phyloP scores from a whole-genome alignment of 2,113 vertebrate species.

The Rallus limicola region DNA sequence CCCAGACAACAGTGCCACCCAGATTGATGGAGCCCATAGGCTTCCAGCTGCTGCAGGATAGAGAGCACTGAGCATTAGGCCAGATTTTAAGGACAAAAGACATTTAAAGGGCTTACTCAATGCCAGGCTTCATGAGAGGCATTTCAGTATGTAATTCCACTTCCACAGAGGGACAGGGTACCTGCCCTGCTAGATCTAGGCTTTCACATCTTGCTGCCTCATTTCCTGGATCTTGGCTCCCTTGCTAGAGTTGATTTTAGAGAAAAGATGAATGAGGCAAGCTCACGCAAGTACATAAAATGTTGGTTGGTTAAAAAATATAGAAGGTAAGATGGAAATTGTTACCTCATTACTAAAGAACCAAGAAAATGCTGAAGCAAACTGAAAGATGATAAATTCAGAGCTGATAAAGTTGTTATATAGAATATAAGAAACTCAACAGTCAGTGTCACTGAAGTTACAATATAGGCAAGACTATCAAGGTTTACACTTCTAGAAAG shows the following conservation, averaged over 20 bases:
- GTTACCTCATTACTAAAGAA: not conserved
- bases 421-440: not conserved
- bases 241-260: not conserved
- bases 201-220: not conserved
- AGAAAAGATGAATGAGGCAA: not conserved
- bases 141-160: not conserved
- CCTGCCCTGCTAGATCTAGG: not conserved
- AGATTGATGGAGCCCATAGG: not conserved
- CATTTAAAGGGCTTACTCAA: not conserved
- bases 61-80: not conserved
- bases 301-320: not conserved
- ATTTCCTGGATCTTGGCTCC: not conserved
- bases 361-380: not conserved
- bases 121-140: not conserved
- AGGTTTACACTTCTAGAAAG: not conserved
- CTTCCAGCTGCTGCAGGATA: not conserved
- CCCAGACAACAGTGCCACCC: not conserved
- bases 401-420: not conserved
- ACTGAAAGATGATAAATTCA: not conserved
- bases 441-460: not conserved
- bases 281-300: not conserved
- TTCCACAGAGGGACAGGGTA: not conserved
- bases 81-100: not conserved
- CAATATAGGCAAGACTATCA: not conserved
- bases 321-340: not conserved